Evolutionary conservation across 2,888 invertebrate genomes (phyloP).

Genomic region (Caenorhabditis afra): DNA sequence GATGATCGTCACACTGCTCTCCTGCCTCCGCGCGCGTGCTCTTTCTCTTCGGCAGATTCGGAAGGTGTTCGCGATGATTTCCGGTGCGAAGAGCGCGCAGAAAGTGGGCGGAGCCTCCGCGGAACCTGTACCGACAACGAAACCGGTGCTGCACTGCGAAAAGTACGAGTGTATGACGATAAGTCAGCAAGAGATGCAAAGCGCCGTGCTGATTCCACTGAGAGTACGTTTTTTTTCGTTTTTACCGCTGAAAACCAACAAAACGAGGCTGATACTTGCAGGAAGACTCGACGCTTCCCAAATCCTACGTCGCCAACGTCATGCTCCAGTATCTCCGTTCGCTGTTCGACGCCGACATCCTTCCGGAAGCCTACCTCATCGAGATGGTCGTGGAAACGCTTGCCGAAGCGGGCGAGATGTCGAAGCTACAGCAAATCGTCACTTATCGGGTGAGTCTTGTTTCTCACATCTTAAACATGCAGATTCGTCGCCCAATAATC

Average conservation of each 20-base stretch:
- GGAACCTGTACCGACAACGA: neutral
- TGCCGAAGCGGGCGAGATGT: slow-evolving; percentile 64
- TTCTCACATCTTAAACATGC: neutral
- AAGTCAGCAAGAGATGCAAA: slow-evolving; percentile 60
- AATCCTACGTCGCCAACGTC: slow-evolving; percentile 58
- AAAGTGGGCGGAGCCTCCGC: slow-evolving; percentile 8
- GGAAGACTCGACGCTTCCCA: slow-evolving; percentile 58
- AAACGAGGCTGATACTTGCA: slow-evolving; percentile 30
- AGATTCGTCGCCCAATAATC: too few relatives aligned
- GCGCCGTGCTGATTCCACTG: slow-evolving; percentile 64
- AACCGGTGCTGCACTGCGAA: slow-evolving; percentile 36
- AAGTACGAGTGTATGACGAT: slow-evolving; percentile 39
- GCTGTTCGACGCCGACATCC: slow-evolving; percentile 39
- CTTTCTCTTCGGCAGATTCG: slow-evolving; percentile 56
- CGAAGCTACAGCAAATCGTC: slow-evolving; percentile 68
- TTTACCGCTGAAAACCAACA: neutral
- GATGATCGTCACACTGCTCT: slow-evolving; percentile 34
- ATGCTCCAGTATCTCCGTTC: slow-evolving; percentile 65
- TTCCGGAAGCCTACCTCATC: slow-evolving; percentile 65
- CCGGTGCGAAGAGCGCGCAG: slow-evolving; percentile 1
- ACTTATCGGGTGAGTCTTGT: slow-evolving; percentile 64
- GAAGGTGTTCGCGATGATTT: slow-evolving; percentile 44
- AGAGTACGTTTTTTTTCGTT: slow-evolving; percentile 45
- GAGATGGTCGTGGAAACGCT: slow-evolving; percentile 69
- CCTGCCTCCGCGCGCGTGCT: slow-evolving; percentile 41